These are phyloP conservation scores for Eulithis testata DNA, from an alignment of 2,888 invertebrate species.

Conservation along the genomic window DNA sequence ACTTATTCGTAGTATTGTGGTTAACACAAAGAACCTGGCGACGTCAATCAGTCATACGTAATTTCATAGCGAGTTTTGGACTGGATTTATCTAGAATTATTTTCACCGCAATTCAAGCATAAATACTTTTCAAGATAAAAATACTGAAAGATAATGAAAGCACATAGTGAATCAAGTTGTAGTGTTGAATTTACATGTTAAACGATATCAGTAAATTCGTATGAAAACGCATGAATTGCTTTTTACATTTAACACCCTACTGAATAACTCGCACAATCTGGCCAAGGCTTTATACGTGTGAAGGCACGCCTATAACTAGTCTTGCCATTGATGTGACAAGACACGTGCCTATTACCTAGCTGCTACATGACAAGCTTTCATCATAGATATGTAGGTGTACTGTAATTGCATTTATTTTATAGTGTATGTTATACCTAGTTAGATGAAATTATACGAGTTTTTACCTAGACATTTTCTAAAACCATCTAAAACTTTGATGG, in stretches of 20 bases:
- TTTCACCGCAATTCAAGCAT: background rate
- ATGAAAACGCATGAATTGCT: background rate
- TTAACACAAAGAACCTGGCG: no score
- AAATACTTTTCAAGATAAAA: background rate
- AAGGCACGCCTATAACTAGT: slow-evolving; percentile 13
- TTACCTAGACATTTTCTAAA: no score
- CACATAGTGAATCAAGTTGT: no score
- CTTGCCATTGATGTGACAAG: slow-evolving; percentile 19
- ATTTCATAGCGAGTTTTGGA: background rate
- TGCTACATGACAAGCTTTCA: slow-evolving; percentile 23
- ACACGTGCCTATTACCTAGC: slow-evolving; percentile 23
- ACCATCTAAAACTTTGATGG: no score
- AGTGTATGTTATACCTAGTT: no score
- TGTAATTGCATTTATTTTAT: background rate
- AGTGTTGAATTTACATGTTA: background rate
- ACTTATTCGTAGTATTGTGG: no score
- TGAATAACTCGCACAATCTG: slow-evolving; percentile 10
- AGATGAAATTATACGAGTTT: no score
- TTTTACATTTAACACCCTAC: background rate
- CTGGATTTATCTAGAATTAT: background rate
- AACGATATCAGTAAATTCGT: background rate
- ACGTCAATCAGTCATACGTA: no score
- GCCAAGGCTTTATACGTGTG: slow-evolving; percentile 5
- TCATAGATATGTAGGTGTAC: slow-evolving; percentile 19
- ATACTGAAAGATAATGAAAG: background rate